Conservation (phyloP, 2,113 vertebrate species). For the Colinus virginianus region DNA sequence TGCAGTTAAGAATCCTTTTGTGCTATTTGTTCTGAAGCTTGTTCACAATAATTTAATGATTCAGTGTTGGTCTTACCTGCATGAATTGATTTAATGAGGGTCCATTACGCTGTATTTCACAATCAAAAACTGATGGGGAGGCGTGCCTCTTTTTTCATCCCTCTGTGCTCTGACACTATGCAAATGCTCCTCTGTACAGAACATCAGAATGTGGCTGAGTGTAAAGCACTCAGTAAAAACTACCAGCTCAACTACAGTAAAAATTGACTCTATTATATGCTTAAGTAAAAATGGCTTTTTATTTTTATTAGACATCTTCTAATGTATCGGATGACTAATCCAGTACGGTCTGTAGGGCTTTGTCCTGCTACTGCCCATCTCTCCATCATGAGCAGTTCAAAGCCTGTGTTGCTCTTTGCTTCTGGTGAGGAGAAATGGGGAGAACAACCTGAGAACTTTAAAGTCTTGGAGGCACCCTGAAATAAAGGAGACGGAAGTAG, state of each 20-base stretch:
- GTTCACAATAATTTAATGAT: constrained; percentile 21
- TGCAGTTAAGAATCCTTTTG: not conserved
- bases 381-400: fast-evolving
- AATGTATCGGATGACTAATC: not conserved
- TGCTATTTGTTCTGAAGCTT: constrained; percentile 22
- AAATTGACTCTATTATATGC: not conserved
- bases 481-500: not conserved
- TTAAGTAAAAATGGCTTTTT: not conserved
- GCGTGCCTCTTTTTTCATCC: not conserved
- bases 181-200: not conserved
- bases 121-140: not conserved
- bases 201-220: not conserved
- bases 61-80: not conserved
- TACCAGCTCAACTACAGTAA: not conserved
- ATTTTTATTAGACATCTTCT: not conserved
- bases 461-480: not conserved
- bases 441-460: not conserved
- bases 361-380: not conserved
- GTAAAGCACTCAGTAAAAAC: not conserved
- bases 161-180: not conserved
- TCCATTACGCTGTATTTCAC: not conserved
- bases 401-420: not conserved
- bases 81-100: not conserved
- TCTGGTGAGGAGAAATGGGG: not conserved
- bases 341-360: not conserved